These are phyloP conservation scores for Aleiodes alternator DNA, from an alignment of 2,888 invertebrate species.

Conservation along the genomic window DNA sequence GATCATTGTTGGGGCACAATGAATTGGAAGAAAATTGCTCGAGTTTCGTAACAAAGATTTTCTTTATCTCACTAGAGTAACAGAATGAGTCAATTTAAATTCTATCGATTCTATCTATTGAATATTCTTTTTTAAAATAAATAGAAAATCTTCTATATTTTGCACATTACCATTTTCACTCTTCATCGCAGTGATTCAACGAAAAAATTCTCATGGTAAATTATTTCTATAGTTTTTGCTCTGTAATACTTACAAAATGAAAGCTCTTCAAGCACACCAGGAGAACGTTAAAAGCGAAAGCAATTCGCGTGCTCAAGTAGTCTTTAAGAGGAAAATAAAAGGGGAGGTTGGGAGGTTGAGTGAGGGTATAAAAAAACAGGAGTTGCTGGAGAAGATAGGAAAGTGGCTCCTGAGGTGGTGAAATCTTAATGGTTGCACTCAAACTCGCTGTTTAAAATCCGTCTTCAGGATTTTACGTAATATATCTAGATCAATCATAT, in stretches of 20 bases:
- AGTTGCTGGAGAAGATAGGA: conserved; percentile 43
- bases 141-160: neutral
- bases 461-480: conserved; percentile 27
- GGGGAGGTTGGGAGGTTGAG: neutral
- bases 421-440: conserved; percentile 57
- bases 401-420: conserved; percentile 55
- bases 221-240: no score
- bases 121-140: neutral
- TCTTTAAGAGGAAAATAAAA: conserved; percentile 19
- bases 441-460: conserved; percentile 51
- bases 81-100: conserved; percentile 19
- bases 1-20: conserved; percentile 24
- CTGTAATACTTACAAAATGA: no score
- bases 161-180: neutral
- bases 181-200: no score
- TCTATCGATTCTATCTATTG: conserved; percentile 13
- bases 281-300: neutral
- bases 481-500: conserved; percentile 5
- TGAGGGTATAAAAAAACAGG: conserved; percentile 7
- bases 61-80: conserved; percentile 1
- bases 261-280: no score
- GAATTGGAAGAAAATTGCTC: conserved; percentile 30
- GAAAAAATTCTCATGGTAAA: no score
- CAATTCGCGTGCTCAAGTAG: conserved; percentile 4
- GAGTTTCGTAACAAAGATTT: conserved; percentile 27